A percentile compares a stretch with the other conserved stretches of the same genome.
phyloP scores from a whole-genome alignment of 2,888 invertebrate genomes.

The Tribolium freemani region DNA sequence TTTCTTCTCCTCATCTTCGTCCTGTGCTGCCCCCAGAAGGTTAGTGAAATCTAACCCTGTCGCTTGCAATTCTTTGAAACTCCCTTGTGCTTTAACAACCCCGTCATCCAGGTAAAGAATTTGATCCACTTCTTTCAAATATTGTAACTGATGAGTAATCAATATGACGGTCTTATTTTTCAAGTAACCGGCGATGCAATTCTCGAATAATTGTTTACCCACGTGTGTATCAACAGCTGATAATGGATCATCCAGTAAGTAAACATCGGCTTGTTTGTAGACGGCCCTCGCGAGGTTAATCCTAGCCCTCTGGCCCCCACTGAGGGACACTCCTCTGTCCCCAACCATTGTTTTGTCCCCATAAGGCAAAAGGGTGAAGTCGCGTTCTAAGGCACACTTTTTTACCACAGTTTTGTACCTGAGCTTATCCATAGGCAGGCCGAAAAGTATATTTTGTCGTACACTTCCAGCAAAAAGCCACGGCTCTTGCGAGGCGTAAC shows the following conservation, averaged over 20 bases:
- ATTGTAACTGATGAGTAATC: slow-evolving; percentile 83
- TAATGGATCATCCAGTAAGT: slow-evolving; percentile 91
- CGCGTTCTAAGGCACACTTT: slow-evolving; percentile 80
- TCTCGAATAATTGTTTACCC: slow-evolving; percentile 89
- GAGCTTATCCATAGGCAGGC: slow-evolving; percentile 77
- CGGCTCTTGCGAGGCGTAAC: slow-evolving; percentile 90
- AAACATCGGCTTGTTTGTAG: slow-evolving; percentile 88
- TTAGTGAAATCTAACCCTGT: slow-evolving; percentile 83
- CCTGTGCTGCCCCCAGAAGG: slow-evolving; percentile 72
- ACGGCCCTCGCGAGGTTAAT: slow-evolving; percentile 90
- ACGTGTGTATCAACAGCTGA: slow-evolving; percentile 95
- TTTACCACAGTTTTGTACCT: slow-evolving; percentile 77
- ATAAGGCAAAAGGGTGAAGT: slow-evolving; percentile 83
- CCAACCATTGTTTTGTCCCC: slow-evolving; percentile 90
- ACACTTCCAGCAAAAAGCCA: slow-evolving; percentile 90
- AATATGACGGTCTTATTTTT: slow-evolving; percentile 80
- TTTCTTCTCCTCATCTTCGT: slow-evolving; percentile 65
- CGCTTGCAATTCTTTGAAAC: slow-evolving; percentile 79
- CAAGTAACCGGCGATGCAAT: slow-evolving; percentile 78
- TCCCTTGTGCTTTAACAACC: slow-evolving; percentile 73
- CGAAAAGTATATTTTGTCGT: slow-evolving; percentile 94
- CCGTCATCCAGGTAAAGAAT: slow-evolving; percentile 75
- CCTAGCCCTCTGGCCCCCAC: slow-evolving; percentile 90
- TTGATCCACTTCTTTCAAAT: slow-evolving; percentile 74
- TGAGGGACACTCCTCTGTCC: slow-evolving; percentile 83